Evolutionary conservation across 2,797 vertebrate species (phyloP).

Genomic region (Eurystomus glaucurus): DNA sequence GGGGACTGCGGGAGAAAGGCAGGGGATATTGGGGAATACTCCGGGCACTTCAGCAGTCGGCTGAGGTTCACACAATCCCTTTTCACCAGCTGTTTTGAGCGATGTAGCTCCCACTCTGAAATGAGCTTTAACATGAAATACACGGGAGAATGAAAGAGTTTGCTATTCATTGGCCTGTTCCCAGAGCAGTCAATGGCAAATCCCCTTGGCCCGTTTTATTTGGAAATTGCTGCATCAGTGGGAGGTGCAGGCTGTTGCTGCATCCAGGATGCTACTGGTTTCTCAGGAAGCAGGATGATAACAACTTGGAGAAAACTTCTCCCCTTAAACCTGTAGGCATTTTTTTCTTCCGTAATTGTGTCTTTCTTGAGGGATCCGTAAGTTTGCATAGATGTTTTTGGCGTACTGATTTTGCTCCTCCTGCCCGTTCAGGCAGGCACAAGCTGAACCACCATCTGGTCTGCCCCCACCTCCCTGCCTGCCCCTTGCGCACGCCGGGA

Average conservation of each 20-base stretch:
- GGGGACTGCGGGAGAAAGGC: fast-evolving
- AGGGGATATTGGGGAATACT: neutral
- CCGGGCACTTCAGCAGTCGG: fast-evolving
- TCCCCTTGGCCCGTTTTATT: neutral
- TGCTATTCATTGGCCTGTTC: neutral
- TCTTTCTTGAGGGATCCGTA: neutral
- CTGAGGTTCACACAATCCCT: neutral
- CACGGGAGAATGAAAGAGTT: neutral
- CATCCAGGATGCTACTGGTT: neutral
- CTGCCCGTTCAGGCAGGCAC: neutral
- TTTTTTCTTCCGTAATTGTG: fast-evolving
- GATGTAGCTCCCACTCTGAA: neutral
- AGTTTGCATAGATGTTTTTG: neutral
- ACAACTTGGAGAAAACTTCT: neutral
- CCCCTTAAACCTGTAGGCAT: neutral
- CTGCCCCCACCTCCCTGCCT: neutral
- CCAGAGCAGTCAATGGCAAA: neutral
- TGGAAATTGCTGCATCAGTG: neutral
- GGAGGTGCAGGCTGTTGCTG: neutral
- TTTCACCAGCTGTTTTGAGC: neutral
- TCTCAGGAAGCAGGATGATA: neutral
- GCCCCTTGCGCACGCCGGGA: fast-evolving
- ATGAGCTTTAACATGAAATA: neutral
- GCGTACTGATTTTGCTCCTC: neutral
- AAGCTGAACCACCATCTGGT: slow-evolving; percentile 50